Base-by-base conservation (phyloP, 2,888 invertebrate genomes). In the Aquatica leii region DNA sequence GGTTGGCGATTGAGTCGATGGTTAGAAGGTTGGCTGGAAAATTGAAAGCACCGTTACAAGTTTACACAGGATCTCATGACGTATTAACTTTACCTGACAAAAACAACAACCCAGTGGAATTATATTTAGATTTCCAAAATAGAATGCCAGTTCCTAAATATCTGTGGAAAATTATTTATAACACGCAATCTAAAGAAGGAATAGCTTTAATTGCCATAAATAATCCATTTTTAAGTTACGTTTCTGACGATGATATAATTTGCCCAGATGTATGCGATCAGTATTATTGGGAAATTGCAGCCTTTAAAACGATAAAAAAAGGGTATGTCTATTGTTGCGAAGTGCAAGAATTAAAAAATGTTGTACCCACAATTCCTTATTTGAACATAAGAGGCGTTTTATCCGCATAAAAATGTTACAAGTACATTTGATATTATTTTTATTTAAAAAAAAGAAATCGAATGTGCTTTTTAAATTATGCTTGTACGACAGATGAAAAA, bases 201-300 rank as follows among this genome's bases (percentile, higher is more conserved):
- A 81, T 85, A n/a, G 84, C 81, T n/a, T 78, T 86, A 57, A 77
- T 86, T 0, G 77, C 80, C n/a, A 69, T 83, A 11, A 86, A 86
- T 72, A 84, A 85, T 78, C 85, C 85, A 1, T 82, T 81, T 69
- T 66, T 76, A 1, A 62, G 67, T 8, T 55, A 49, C 15, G 59
- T 72, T 14, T 62, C 51, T 9, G 40, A 59, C 1, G 57, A 66
- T 2, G 76, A 78, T 41, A 55, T 74, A 15, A 68, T 81, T 49
- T 82, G 82, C 67, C 65, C 69, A 2, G 75, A 80, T 77, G 72
- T 83, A 56, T 84, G 84, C 65, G 62, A 64, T 1, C 59, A 72
- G 24, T 66, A 72, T 59, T 78, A 78, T 1, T 84, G 82, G 81
- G 65, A 59, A 43, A 72, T 68, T 4, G 54, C 54, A 9, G 65